These are phyloP conservation scores for Cladorhizidae sp. DNA, from an alignment of 37 sponge, comb jelly and placozoan species.

Conservation along the genomic window DNA sequence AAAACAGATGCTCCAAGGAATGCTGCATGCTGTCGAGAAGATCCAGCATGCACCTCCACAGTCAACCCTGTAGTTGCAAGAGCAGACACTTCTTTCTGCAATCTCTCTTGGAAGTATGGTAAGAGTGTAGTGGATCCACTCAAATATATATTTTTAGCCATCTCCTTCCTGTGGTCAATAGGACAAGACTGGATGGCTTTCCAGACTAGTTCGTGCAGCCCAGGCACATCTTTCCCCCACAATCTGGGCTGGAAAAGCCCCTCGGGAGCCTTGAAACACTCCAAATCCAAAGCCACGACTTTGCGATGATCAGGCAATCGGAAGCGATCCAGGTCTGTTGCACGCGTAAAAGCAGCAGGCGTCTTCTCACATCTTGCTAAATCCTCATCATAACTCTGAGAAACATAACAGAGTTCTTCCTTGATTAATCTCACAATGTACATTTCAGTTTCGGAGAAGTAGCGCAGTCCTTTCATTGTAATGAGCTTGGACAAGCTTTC, in stretches of 20 bases:
- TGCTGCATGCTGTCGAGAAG: slow-evolving; percentile 68
- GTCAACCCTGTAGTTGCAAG: slow-evolving; percentile 31
- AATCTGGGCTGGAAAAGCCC: slow-evolving; percentile 64
- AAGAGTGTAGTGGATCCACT: slow-evolving; percentile 65
- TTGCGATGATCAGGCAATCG: slow-evolving; percentile 74
- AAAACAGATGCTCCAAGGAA: slow-evolving; percentile 74
- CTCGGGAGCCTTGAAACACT: slow-evolving; percentile 67
- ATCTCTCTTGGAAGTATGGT: slow-evolving; percentile 66
- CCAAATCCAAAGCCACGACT: slow-evolving; percentile 48
- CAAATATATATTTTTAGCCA: slow-evolving; percentile 69
- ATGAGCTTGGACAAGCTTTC: slow-evolving; percentile 65
- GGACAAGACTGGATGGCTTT: slow-evolving; percentile 80
- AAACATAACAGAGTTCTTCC: slow-evolving; percentile 68
- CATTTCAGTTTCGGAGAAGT: slow-evolving; percentile 81
- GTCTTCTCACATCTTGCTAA: slow-evolving; percentile 15
- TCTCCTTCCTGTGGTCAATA: slow-evolving; percentile 62
- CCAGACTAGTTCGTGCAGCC: slow-evolving; percentile 63
- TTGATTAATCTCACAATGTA: slow-evolving; percentile 78
- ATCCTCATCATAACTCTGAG: slow-evolving; percentile 54
- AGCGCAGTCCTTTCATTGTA: slow-evolving; percentile 65
- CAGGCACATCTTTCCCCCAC: slow-evolving; percentile 78
- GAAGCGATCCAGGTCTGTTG: slow-evolving; percentile 65
- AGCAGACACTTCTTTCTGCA: slow-evolving; percentile 55
- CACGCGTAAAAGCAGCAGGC: slow-evolving; percentile 41
- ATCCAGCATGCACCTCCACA: slow-evolving; percentile 64